A percentile compares a stretch with the other conserved stretches of the same genome.
Evolutionary conservation across 2,888 invertebrate species (phyloP).

Genomic region (Phengaris arion): DNA sequence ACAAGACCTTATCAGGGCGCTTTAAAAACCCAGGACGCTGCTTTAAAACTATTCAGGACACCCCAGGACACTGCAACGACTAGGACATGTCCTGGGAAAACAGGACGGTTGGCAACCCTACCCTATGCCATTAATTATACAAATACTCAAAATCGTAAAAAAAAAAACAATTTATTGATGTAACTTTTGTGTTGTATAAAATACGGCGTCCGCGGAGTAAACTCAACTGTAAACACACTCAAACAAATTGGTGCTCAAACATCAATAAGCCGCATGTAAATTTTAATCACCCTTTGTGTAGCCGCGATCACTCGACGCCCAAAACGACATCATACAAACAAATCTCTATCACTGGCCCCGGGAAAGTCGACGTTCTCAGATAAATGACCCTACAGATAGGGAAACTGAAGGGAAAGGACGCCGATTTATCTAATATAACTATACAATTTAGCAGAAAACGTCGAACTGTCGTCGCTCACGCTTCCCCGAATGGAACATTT

Average conservation of each 20-base stretch:
- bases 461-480: constrained; percentile 72
- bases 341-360: constrained; percentile 47
- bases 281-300: constrained; percentile 40
- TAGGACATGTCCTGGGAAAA: no score
- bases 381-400: constrained; percentile 72
- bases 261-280: constrained; percentile 37
- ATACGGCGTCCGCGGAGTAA: constrained; percentile 41
- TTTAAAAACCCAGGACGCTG: no score
- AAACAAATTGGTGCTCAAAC: constrained; percentile 51
- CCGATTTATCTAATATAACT: constrained; percentile 76
- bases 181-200: constrained; percentile 29
- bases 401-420: constrained; percentile 64
- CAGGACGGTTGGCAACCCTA: no score
- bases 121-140: neutral
- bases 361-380: constrained; percentile 63
- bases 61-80: no score
- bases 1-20: no score
- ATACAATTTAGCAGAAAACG: constrained; percentile 69
- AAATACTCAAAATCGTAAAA: neutral
- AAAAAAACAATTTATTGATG: constrained; percentile 1
- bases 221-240: constrained; percentile 52
- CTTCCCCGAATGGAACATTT: constrained; percentile 58
- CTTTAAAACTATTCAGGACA: no score
- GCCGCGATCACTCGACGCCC: constrained; percentile 38
- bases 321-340: constrained; percentile 41